A percentile compares a stretch with the other conserved stretches of the same genome.
These are phyloP conservation scores for Theocolax elegans DNA, from an alignment of 1,140 invertebrate species.

Conservation along the genomic window DNA sequence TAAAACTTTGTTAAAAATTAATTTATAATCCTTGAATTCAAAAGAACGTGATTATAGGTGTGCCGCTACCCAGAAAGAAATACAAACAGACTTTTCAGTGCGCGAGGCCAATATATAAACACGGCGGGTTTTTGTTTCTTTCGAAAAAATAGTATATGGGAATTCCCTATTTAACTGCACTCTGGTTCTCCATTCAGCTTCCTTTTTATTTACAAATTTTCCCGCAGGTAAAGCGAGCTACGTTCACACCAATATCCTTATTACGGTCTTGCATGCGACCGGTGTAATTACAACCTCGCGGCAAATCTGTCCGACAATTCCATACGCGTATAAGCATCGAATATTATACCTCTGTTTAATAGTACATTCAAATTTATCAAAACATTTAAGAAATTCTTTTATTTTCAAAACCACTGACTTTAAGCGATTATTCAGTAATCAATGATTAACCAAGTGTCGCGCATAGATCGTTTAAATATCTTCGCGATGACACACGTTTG, in stretches of 20 bases:
- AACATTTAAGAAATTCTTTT: too few relatives aligned
- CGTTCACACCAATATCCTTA: neutral
- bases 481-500: too few relatives aligned
- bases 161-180: constrained; percentile 18
- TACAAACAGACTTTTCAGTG: constrained; percentile 31
- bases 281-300: neutral
- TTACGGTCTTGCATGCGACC: neutral
- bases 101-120: neutral
- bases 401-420: too few relatives aligned
- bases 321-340: too few relatives aligned
- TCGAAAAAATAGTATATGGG: constrained; percentile 12
- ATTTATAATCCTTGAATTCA: constrained; percentile 26
- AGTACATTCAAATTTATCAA: too few relatives aligned
- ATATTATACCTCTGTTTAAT: too few relatives aligned
- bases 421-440: too few relatives aligned
- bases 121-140: constrained; percentile 2
- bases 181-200: neutral
- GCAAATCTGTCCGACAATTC: neutral
- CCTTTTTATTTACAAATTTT: constrained; percentile 11
- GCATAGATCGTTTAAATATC: too few relatives aligned
- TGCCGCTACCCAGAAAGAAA: neutral
- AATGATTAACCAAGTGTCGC: too few relatives aligned
- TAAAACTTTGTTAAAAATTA: constrained; percentile 26
- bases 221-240: neutral
- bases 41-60: constrained; percentile 8